Evolutionary conservation across 2,888 invertebrate species (phyloP), one percentile per base, ranked within the genome.

Genomic region (Xylota segnis): DNA sequence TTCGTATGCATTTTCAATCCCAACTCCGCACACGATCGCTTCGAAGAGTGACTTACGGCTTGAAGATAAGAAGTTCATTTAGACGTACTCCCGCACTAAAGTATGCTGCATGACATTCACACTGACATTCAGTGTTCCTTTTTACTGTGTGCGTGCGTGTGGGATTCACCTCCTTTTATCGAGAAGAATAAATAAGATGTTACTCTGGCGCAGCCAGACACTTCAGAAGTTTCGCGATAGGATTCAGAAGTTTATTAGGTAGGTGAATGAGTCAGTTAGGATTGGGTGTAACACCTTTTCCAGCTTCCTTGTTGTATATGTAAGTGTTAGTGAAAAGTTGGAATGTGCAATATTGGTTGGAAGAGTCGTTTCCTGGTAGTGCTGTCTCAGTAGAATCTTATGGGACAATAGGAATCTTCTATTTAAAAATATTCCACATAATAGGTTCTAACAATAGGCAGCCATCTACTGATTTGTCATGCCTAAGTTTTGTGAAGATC

Each of bases 171-270:
- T 71, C 61, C 16, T 32, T 54, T 77, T 86, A 82, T 86, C 86
- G 47, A 0, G 10, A 47, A 10, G 72, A 56, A 86, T 86, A 86
- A 86, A 86, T 86, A 86, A 86, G 86, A 77, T 82, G 86, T 86
- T 86, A 82, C 82, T 82, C 58, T 54, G 76, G 56, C 56, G 61
- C 68, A 86, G 61, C 56, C 66, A 82, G 76, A 86, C 86, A 72
- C 29, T 75, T 76, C 75, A 86, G 81, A 86, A 86, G 84, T 86
- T 82, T 81, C 29, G 66, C 86, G 86, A 86, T 86, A 82, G 56
- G 68, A 77, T 72, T 56, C 68, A 72, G 56, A 63, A 82, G 82
- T 86, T 86, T 86, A 86, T 86, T 86, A 61, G 66, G 61, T 66
- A 71, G 71, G 66, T 58, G 70, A 81, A 76, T 59, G 71, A 72